Percentiles rank a stretch among this genome's conserved stretches.
Conservation (phyloP, 2,113 vertebrate species). For the Carollia perspicillata region DNA sequence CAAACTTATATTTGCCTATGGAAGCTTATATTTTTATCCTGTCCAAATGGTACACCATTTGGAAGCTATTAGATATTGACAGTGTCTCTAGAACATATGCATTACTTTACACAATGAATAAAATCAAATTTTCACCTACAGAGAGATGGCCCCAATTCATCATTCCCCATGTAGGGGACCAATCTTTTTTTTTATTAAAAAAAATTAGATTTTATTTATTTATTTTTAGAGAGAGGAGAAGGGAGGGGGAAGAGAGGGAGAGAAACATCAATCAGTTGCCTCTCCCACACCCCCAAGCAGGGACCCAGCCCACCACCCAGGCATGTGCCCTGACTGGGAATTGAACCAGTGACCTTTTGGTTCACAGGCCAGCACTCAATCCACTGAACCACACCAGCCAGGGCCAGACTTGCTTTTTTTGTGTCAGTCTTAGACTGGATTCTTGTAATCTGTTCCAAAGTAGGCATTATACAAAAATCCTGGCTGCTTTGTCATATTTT, state of each 20-base stretch:
- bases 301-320: too few relatives aligned
- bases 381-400: too few relatives aligned
- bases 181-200: not conserved
- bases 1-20: conserved; percentile 21
- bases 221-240: too few relatives aligned
- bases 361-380: too few relatives aligned
- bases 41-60: not conserved
- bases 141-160: conserved; percentile 50
- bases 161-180: not conserved
- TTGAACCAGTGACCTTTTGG: too few relatives aligned
- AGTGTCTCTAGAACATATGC: not conserved
- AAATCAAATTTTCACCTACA: conserved; percentile 42
- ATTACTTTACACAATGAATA: conserved; percentile 30
- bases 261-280: too few relatives aligned
- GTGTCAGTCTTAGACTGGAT: conserved; percentile 50
- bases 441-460: conserved; percentile 68
- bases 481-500: conserved; percentile 37
- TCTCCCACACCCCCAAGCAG: too few relatives aligned
- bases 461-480: conserved; percentile 32
- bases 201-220: too few relatives aligned
- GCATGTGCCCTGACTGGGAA: too few relatives aligned
- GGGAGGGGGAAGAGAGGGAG: too few relatives aligned
- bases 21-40: not conserved
- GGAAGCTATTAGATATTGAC: conserved; percentile 39
- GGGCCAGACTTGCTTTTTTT: not conserved